These are phyloP conservation scores for Gymnodraco acuticeps DNA, from an alignment of 2,797 vertebrate species.

Conservation along the genomic window DNA sequence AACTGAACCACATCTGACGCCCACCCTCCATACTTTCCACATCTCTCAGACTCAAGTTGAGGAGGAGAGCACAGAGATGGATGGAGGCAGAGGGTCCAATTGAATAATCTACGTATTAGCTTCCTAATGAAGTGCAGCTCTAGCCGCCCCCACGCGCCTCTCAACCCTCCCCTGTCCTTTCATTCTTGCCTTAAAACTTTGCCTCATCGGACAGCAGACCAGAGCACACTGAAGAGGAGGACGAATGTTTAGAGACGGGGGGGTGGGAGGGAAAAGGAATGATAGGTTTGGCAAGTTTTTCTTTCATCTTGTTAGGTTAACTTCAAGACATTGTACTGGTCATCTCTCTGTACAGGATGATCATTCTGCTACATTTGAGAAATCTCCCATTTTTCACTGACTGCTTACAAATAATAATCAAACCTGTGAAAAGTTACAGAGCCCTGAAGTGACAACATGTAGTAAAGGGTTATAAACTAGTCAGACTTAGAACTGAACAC, in stretches of 20 bases:
- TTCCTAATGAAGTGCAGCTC: slow-evolving; percentile 70
- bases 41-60: slow-evolving; percentile 45
- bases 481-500: not conserved
- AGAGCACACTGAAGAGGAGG: slow-evolving; percentile 62
- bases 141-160: slow-evolving; percentile 35
- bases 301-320: slow-evolving; percentile 34
- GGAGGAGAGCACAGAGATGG: slow-evolving; percentile 44
- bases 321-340: not conserved
- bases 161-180: slow-evolving; percentile 44
- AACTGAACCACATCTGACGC: slow-evolving; percentile 46
- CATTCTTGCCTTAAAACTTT: slow-evolving; percentile 83
- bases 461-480: slow-evolving; percentile 1
- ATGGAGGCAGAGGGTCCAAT: slow-evolving; percentile 37
- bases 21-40: slow-evolving; percentile 26
- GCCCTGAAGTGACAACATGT: slow-evolving; percentile 24
- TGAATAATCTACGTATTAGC: slow-evolving; percentile 56
- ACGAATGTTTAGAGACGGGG: slow-evolving; percentile 51
- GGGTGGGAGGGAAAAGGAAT: slow-evolving; percentile 29
- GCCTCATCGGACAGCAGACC: slow-evolving; percentile 67
- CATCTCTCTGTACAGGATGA: slow-evolving; percentile 10
- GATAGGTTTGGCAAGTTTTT: slow-evolving; percentile 51
- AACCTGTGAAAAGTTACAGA: slow-evolving; percentile 22
- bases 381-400: not conserved
- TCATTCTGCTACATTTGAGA: slow-evolving; percentile 9
- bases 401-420: slow-evolving; percentile 8